phyloP scores from a whole-genome alignment of 2,888 invertebrate species.

The Chirona hameri region DNA sequence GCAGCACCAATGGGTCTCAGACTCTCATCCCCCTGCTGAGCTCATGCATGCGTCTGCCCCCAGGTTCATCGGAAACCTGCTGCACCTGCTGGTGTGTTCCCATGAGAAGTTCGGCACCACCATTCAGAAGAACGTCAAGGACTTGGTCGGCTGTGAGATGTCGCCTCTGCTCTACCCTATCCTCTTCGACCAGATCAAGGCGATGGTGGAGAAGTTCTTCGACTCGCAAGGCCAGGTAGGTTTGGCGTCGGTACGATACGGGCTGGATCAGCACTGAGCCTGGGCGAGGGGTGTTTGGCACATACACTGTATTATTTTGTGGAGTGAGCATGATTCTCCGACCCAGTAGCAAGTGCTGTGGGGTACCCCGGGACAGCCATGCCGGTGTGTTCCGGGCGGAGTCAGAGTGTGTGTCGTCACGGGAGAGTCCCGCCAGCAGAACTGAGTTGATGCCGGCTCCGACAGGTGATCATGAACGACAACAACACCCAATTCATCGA shows the following conservation, averaged over 20 bases:
- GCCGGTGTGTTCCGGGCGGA: no score
- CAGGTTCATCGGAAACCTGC: conserved; percentile 85
- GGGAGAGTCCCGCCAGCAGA: no score
- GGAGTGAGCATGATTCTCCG: no score
- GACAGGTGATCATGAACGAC: conserved; percentile 81
- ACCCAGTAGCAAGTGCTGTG: no score
- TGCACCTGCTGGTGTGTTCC: conserved; percentile 81
- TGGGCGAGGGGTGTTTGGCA: no score
- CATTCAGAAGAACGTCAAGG: conserved; percentile 94
- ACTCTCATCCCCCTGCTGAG: no score
- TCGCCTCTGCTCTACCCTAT: conserved; percentile 92
- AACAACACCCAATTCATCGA: conserved; percentile 95
- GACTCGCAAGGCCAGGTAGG: conserved; percentile 81
- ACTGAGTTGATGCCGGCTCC: conserved; percentile 12
- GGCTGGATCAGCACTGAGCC: no score
- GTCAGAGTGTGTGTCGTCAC: no score
- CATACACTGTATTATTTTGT: no score
- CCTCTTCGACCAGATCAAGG: conserved; percentile 93
- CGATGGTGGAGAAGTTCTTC: conserved; percentile 94
- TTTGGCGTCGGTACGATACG: no score
- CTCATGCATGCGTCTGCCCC: conserved; percentile 35
- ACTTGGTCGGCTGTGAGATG: conserved; percentile 93
- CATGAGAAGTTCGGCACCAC: conserved; percentile 93
- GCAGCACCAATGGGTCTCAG: no score
- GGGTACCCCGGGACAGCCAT: no score